These are phyloP conservation scores for Clarias gariepinus DNA, from an alignment of 2,113 vertebrate genomes.

Conservation along the genomic window DNA sequence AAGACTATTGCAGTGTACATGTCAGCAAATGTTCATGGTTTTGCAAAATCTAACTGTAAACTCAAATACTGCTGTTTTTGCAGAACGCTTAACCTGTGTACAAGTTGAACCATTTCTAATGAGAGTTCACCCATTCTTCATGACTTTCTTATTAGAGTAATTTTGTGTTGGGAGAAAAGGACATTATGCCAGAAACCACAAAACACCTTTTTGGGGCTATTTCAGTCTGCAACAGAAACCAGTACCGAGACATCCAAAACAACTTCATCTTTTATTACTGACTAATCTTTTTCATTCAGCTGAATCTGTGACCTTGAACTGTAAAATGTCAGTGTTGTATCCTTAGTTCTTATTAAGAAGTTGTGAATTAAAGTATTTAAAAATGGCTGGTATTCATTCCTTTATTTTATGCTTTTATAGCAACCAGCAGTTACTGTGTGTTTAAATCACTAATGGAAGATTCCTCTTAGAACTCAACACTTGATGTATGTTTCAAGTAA, in stretches of 20 bases:
- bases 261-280: slow-evolving; percentile 11
- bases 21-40: slow-evolving; percentile 33
- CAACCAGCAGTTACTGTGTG: background rate
- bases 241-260: slow-evolving; percentile 1
- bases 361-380: slow-evolving; percentile 53
- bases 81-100: slow-evolving; percentile 19
- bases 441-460: background rate
- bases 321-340: slow-evolving; percentile 55
- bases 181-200: background rate
- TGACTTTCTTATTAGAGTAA: background rate
- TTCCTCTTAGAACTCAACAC: background rate
- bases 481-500: background rate
- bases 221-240: slow-evolving; percentile 22
- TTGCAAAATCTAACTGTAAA: slow-evolving; percentile 21
- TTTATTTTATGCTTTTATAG: background rate
- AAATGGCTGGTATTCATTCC: slow-evolving; percentile 19
- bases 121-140: background rate
- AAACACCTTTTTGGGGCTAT: slow-evolving; percentile 10
- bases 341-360: slow-evolving; percentile 54
- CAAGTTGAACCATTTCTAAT: background rate
- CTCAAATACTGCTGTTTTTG: slow-evolving; percentile 5
- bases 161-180: slow-evolving; percentile 11
- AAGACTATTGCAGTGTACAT: slow-evolving; percentile 36
- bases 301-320: slow-evolving; percentile 49
- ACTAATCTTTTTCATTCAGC: slow-evolving; percentile 34